phyloP scores from a whole-genome alignment of 2,113 vertebrate species.

The Todiramphus chloris region DNA sequence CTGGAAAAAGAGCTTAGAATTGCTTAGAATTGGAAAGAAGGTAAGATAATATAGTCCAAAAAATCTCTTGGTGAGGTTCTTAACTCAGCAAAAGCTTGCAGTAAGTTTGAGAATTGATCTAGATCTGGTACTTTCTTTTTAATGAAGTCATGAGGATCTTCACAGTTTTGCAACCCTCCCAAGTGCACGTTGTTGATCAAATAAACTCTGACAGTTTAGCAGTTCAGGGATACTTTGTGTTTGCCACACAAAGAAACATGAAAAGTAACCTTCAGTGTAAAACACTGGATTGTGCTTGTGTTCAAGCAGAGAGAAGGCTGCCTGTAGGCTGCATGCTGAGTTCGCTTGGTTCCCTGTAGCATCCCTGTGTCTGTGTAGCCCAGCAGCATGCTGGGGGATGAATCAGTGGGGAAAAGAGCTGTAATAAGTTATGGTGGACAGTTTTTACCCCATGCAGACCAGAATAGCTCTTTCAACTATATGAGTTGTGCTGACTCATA shows the following conservation, averaged over 20 bases:
- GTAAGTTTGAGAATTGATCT: background rate
- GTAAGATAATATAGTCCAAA: background rate
- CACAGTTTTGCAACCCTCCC: background rate
- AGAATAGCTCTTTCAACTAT: background rate
- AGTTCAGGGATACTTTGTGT: background rate
- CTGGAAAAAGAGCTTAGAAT: background rate
- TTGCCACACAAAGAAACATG: background rate
- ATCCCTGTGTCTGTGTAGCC: background rate
- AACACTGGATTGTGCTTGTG: fast-evolving
- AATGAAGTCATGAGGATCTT: background rate
- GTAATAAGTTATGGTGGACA: background rate
- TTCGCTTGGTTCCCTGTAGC: background rate
- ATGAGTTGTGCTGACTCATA: background rate
- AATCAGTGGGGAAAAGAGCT: background rate
- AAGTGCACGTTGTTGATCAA: background rate
- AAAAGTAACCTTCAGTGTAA: background rate
- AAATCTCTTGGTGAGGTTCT: background rate
- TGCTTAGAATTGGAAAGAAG: background rate
- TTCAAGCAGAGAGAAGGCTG: background rate
- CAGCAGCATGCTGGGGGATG: background rate
- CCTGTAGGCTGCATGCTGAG: background rate
- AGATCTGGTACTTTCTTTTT: background rate
- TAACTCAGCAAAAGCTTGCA: background rate
- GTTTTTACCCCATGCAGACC: background rate
- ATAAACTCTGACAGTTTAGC: background rate